Conservation (phyloP, 2,888 invertebrate species). For the Drosophila subsilvestris region DNA sequence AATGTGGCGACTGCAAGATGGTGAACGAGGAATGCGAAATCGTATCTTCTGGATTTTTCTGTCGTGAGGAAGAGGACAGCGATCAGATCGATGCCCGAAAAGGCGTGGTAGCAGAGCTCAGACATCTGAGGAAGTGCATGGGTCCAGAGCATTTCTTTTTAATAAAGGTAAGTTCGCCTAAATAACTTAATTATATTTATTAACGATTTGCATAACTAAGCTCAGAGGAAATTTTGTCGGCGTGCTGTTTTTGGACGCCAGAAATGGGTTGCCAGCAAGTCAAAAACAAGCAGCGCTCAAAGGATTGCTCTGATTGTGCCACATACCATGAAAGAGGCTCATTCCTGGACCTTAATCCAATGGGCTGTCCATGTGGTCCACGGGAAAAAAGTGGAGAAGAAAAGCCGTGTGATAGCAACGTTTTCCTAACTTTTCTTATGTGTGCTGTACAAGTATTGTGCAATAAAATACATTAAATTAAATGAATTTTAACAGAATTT, state of each 20-base stretch:
- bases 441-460: too few relatives aligned
- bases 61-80: not conserved
- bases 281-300: not conserved
- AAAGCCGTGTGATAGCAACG: not conserved
- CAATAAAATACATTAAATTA: not conserved
- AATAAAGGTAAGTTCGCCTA: not conserved
- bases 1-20: not conserved
- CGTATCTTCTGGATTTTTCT: not conserved
- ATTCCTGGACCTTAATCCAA: not conserved
- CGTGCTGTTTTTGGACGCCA: slow-evolving; percentile 7
- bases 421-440: not conserved
- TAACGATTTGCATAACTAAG: not conserved
- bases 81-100: not conserved
- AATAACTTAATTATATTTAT: not conserved
- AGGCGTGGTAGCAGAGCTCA: fast-evolving
- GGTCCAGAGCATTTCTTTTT: too few relatives aligned
- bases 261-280: not conserved
- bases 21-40: not conserved
- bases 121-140: not conserved
- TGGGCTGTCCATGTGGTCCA: not conserved
- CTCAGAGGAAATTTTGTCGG: not conserved
- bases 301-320: not conserved
- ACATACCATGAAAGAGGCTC: not conserved
- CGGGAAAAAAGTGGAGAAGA: fast-evolving
- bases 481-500: too few relatives aligned